Base-by-base conservation (phyloP, 2,797 vertebrate genomes). In the Emys orbicularis region DNA sequence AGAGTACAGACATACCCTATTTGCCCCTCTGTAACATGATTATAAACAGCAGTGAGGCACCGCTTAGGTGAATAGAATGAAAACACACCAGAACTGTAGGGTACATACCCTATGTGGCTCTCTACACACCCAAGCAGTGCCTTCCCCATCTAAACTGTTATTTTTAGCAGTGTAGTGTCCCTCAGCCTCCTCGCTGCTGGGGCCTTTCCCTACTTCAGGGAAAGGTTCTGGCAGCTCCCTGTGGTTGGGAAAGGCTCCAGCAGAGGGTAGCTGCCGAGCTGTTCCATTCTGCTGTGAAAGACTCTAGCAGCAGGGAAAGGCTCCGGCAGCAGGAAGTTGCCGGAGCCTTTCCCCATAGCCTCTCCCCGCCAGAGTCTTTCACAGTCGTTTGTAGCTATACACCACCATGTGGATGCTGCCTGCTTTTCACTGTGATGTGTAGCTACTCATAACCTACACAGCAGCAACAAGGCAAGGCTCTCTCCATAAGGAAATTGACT, bases 401-500 rank as follows among this genome's bases (percentile, higher is more conserved):
- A 37, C n/a, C 61, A n/a, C 18, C 18, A n/a, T 37, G 61, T 68
- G 34, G 18, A 68, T 68, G 61, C 61, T 37, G 34, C 34, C 18
- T 19, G 61, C 9, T 37, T 37, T 68, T 19, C 34, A 68, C 34
- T 68, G 34, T 37, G n/a, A 21, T 68, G 61, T n/a, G 34, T 68
- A 68, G 34, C 61, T n/a, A 68, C 31, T 34, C 18, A 19, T 57
- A 57, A 11, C 56, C 56, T 57, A 57, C 10, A 12, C 56, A 27
- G 15, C 8, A 18, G 34, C 34, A n/a, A n/a, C 8, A 34, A 61
- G 59, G 59, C 29, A 31, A 34, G 59, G 59, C 59, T 31, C 80
- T 0, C 82, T 94, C 44, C 49, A 0, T 15, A 8, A 53, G 1
- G 13, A n/a, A 12, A 15, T 1, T 79, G 2, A 1, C 68, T 12